Conservation (phyloP, 2,888 invertebrate species). For the Cremastobaeus sp. region DNA sequence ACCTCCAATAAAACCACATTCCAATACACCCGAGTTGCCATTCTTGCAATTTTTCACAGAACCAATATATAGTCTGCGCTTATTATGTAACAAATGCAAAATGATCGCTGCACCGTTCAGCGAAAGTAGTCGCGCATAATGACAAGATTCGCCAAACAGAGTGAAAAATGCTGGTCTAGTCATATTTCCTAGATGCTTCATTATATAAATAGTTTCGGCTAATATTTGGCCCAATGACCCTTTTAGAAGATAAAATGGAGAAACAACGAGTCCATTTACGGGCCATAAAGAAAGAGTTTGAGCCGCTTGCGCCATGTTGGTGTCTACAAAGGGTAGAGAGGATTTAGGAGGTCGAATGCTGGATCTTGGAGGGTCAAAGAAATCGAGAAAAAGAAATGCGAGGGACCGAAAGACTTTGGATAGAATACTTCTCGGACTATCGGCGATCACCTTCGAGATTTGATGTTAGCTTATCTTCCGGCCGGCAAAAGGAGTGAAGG, state of each 20-base stretch:
- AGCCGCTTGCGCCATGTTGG: constrained; percentile 47
- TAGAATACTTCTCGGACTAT: constrained; percentile 68
- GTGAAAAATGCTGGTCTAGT: no score
- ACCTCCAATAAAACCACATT: constrained; percentile 72
- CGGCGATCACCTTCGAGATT: constrained; percentile 70
- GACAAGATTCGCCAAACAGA: constrained; percentile 37
- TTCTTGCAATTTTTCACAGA: no score
- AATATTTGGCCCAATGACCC: constrained; percentile 71
- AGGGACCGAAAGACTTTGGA: constrained; percentile 48
- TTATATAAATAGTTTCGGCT: constrained; percentile 72
- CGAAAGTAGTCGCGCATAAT: no score
- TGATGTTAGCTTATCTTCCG: constrained; percentile 71
- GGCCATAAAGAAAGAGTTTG: constrained; percentile 72
- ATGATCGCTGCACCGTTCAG: no score
- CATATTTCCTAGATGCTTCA: no score
- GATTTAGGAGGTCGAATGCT: constrained; percentile 66
- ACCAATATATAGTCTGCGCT: no score
- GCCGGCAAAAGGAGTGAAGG: constrained; percentile 65
- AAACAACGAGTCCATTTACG: constrained; percentile 76
- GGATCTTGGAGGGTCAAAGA: constrained; percentile 51
- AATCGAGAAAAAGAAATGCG: constrained; percentile 39
- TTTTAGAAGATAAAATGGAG: constrained; percentile 73
- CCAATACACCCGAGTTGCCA: constrained; percentile 68
- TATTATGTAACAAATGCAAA: no score
- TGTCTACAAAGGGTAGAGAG: constrained; percentile 64